These are phyloP conservation scores for Lasioglossum lativentre DNA, from an alignment of 2,888 invertebrate species.

Conservation along the genomic window DNA sequence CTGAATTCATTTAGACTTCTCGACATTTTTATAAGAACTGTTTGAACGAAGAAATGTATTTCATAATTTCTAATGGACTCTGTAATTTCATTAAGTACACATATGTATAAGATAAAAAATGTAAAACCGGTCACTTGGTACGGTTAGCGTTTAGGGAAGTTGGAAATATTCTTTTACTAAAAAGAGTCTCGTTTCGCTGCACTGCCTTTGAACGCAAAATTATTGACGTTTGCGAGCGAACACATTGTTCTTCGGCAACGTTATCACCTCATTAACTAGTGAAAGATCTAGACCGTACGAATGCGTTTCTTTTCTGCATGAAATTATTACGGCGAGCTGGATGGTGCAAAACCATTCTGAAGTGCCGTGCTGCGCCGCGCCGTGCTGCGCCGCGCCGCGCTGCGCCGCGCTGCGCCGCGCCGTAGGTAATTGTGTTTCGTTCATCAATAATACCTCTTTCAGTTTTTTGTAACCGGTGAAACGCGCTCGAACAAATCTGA, in stretches of 20 bases:
- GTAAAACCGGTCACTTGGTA: neutral
- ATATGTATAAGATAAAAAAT: neutral
- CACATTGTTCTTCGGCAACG: neutral
- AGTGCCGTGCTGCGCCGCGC: neutral
- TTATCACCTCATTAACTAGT: neutral
- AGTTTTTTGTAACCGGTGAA: constrained; percentile 17
- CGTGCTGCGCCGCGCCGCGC: neutral
- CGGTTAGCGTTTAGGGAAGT: neutral
- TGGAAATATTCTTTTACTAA: neutral
- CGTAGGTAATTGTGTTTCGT: neutral
- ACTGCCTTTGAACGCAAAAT: neutral
- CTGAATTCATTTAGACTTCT: too few species aligned
- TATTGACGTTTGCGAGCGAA: neutral
- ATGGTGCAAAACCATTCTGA: neutral
- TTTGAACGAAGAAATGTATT: neutral
- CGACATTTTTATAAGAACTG: neutral
- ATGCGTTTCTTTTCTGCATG: neutral
- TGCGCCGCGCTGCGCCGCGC: neutral
- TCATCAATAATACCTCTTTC: neutral
- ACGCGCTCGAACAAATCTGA: constrained; percentile 19
- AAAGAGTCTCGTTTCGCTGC: neutral
- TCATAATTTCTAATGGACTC: neutral
- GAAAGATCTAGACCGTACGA: neutral
- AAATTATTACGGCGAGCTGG: neutral
- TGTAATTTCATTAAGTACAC: neutral